Evolutionary conservation across 2,797 vertebrate species (phyloP).

Genomic region (Gambelia wislizenii): DNA sequence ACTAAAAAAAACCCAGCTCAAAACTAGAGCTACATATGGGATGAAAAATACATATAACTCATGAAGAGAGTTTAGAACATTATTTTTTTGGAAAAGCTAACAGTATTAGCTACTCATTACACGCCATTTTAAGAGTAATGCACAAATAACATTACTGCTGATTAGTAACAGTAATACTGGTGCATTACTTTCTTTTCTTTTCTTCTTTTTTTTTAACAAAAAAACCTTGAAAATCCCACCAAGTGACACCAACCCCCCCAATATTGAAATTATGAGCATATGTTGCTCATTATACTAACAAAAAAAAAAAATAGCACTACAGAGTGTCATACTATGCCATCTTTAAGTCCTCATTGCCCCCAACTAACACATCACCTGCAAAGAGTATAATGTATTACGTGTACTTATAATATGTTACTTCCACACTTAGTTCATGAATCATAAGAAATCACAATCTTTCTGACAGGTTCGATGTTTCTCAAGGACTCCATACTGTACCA

Average conservation of each 20-base stretch:
- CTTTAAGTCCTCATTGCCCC: too few species aligned
- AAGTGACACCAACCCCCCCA: too few species aligned
- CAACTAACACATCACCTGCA: too few species aligned
- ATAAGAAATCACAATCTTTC: not conserved
- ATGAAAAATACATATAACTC: not conserved
- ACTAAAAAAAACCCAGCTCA: not conserved
- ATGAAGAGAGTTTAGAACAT: not conserved
- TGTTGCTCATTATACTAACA: too few species aligned
- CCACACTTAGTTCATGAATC: not conserved
- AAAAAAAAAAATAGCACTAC: too few species aligned
- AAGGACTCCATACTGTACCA: too few species aligned
- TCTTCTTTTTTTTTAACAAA: not conserved
- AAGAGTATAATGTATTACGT: too few species aligned
- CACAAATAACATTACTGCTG: not conserved
- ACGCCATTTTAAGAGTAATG: not conserved
- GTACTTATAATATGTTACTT: not conserved
- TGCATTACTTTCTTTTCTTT: too few species aligned
- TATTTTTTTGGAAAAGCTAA: not conserved
- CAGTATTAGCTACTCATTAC: not conserved
- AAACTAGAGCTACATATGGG: not conserved
- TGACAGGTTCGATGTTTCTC: not conserved
- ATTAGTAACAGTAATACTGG: too few species aligned
- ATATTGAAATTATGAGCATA: too few species aligned
- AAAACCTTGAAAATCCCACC: too few species aligned
- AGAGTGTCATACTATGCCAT: too few species aligned